Evolutionary conservation across 2,113 vertebrate species (phyloP).

Genomic region (Platichthys flesus): DNA sequence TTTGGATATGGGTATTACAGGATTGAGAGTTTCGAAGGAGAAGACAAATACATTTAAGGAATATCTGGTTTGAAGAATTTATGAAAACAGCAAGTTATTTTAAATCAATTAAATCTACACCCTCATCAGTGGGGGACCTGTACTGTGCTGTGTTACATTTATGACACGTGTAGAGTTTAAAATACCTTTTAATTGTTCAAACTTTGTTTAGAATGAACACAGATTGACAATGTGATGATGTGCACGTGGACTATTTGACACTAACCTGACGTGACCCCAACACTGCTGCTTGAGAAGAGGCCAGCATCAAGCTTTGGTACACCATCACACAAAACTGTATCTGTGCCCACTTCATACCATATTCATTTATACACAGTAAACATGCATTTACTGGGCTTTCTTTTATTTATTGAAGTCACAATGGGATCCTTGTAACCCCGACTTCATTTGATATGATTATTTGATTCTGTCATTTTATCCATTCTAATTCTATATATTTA

Average conservation of each 20-base stretch:
- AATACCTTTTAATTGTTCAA: neutral
- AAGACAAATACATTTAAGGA: neutral
- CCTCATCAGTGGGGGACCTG: neutral
- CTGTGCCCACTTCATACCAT: no score
- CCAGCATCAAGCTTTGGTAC: no score
- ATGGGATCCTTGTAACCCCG: no score
- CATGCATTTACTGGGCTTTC: no score
- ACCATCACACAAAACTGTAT: neutral
- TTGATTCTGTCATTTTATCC: no score
- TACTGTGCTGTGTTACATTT: neutral
- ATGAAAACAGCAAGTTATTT: neutral
- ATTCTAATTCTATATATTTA: no score
- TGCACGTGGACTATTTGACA: neutral
- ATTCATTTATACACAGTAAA: no score
- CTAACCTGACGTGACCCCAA: neutral
- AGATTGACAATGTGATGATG: neutral
- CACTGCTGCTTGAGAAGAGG: no score
- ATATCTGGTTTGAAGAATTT: neutral
- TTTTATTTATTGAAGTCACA: no score
- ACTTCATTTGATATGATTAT: no score
- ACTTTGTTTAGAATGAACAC: slow-evolving; percentile 20
- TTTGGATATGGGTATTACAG: neutral
- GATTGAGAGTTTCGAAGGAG: neutral
- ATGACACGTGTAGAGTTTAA: no score
- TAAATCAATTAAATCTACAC: neutral